Evolutionary conservation across 1,140 invertebrate species (phyloP).

Genomic region (Drosophila ogumai): DNA sequence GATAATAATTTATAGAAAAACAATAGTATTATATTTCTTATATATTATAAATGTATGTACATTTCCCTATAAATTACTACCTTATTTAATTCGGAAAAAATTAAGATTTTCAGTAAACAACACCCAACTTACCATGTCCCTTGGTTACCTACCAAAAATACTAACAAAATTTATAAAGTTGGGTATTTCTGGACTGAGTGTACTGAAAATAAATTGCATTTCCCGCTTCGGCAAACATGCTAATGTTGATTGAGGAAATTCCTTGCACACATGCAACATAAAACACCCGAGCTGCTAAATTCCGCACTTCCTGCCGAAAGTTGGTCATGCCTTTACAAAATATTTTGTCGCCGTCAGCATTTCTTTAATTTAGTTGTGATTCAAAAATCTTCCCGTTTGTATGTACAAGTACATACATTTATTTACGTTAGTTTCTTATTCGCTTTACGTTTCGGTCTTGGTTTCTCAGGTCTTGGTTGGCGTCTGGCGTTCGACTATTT

Average conservation of each 20-base stretch:
- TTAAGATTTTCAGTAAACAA: no score
- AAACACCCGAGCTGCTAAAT: constrained; percentile 43
- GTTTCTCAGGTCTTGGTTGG: constrained; percentile 37
- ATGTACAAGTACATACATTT: constrained; percentile 21
- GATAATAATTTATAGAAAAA: background rate
- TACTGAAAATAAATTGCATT: constrained; percentile 59
- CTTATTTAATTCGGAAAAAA: background rate
- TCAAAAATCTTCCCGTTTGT: constrained; percentile 46
- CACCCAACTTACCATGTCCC: no score
- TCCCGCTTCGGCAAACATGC: constrained; percentile 62
- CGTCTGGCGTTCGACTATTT: constrained; percentile 49
- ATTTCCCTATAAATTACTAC: no score
- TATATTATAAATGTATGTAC: no score
- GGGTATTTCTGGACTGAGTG: background rate
- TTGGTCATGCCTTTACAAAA: constrained; percentile 42
- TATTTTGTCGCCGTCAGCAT: constrained; percentile 76
- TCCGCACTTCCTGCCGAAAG: constrained; percentile 29
- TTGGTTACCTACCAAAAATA: background rate
- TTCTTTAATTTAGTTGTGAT: constrained; percentile 79
- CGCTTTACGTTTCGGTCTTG: constrained; percentile 11
- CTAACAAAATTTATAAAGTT: constrained; percentile 41
- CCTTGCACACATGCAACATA: constrained; percentile 24
- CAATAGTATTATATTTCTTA: no score
- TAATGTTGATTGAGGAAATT: constrained; percentile 72
- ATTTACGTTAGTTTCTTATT: constrained; percentile 29